These are phyloP conservation scores for Phyllostomus discolor DNA, from an alignment of 2,113 vertebrate genomes.

Conservation along the genomic window DNA sequence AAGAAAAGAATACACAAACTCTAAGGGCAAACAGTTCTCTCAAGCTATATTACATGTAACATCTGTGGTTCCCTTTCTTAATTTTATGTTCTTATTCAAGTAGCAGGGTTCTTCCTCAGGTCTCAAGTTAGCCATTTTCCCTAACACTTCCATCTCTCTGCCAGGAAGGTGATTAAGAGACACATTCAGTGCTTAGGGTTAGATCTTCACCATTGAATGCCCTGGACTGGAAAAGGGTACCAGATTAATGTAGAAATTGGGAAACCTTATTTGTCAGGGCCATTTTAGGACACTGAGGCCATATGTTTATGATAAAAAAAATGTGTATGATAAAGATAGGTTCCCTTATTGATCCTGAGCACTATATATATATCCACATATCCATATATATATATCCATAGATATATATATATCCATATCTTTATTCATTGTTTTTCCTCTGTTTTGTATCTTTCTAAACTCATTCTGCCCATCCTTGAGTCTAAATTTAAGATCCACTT, in stretches of 20 bases:
- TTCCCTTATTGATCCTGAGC: background rate
- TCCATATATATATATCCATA: too few species aligned
- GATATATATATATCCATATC: too few species aligned
- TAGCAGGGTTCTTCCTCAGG: background rate
- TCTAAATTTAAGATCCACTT: background rate
- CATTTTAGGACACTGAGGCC: background rate
- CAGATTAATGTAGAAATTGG: background rate
- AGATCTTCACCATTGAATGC: background rate
- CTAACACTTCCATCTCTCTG: background rate
- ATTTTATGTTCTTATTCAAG: constrained; percentile 18
- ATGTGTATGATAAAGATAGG: background rate
- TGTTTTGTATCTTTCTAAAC: background rate
- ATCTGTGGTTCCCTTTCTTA: background rate
- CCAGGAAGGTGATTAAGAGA: background rate
- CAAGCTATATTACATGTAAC: background rate
- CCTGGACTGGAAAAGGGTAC: background rate
- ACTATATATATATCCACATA: too few species aligned
- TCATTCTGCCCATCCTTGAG: background rate
- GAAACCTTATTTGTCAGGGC: background rate
- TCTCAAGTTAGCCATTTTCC: background rate
- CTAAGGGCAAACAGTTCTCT: background rate
- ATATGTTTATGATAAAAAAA: background rate
- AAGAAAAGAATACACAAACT: background rate
- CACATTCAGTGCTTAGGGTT: background rate
- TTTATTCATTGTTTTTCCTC: background rate